Evolutionary conservation across 2,113 vertebrate species (phyloP).

Genomic region (Equus quagga): DNA sequence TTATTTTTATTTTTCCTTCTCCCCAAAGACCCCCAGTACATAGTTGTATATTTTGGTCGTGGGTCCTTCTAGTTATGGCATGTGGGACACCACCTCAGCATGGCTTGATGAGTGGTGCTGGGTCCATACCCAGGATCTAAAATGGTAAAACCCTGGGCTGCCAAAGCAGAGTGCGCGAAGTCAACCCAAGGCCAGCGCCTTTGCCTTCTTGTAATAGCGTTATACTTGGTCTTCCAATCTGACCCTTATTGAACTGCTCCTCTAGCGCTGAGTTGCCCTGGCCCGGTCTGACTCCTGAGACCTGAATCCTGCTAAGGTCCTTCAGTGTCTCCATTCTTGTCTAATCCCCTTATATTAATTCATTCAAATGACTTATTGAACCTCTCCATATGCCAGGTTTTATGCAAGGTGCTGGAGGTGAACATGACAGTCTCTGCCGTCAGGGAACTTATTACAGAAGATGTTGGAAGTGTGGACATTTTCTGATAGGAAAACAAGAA

Average conservation of each 20-base stretch:
- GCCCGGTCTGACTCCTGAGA: neutral
- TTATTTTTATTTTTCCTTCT: too few species aligned
- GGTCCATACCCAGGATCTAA: too few species aligned
- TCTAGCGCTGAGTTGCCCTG: neutral
- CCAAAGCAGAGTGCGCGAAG: too few species aligned
- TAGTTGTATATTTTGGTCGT: too few species aligned
- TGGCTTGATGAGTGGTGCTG: too few species aligned
- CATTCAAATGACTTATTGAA: conserved; percentile 37
- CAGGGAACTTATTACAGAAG: conserved; percentile 38
- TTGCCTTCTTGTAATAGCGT: neutral
- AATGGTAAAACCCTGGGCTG: too few species aligned
- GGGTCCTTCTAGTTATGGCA: too few species aligned
- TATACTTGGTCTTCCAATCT: neutral
- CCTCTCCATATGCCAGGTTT: neutral
- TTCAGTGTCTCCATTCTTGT: neutral
- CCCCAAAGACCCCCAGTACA: too few species aligned
- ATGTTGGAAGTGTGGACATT: neutral
- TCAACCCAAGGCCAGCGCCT: neutral
- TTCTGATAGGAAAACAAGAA: conserved; percentile 48
- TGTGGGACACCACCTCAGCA: too few species aligned
- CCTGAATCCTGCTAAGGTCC: neutral
- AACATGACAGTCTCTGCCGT: neutral
- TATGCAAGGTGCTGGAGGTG: neutral
- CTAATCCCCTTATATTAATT: neutral
- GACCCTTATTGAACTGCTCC: neutral